Conservation (phyloP, 2,797 vertebrate species). For the Sebastes steindachneri region DNA sequence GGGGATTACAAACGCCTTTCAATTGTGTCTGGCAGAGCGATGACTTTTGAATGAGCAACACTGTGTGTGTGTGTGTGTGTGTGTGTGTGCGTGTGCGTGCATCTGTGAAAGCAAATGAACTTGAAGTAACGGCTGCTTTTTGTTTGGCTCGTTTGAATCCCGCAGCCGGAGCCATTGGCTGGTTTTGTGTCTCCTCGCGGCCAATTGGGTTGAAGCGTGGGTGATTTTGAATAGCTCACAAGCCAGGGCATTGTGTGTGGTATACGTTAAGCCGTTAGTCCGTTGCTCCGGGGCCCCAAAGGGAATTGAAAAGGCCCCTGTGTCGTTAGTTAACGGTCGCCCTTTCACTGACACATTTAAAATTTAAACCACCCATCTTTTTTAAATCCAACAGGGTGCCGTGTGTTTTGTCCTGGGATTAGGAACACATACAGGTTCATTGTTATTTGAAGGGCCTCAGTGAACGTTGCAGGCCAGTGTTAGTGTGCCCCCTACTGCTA, state of each 20-base stretch:
- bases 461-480: constrained; percentile 31
- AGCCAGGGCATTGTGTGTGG: constrained; percentile 43
- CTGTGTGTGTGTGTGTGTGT: background rate
- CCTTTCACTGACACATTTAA: constrained; percentile 71
- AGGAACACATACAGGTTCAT: constrained; percentile 23
- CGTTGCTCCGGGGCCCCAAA: constrained; percentile 37
- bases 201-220: constrained; percentile 60
- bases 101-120: constrained; percentile 49
- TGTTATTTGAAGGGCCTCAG: constrained; percentile 32
- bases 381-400: constrained; percentile 44
- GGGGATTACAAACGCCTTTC: constrained; percentile 67
- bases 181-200: constrained; percentile 5
- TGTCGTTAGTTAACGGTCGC: constrained; percentile 36
- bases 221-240: constrained; percentile 52
- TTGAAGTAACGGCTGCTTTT: constrained; percentile 28
- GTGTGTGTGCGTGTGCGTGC: constrained; percentile 11
- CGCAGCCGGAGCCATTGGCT: constrained; percentile 49
- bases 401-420: constrained; percentile 41
- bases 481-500: constrained; percentile 69
- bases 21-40: constrained; percentile 55
- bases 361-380: constrained; percentile 63
- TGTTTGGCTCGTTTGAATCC: constrained; percentile 60
- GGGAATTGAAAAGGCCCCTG: constrained; percentile 43
- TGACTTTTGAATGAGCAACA: constrained; percentile 58
- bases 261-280: constrained; percentile 57